Evolutionary conservation across 2,888 invertebrate species (phyloP), one percentile per base, ranked within the genome.

Genomic region (Odontocolon sp.): DNA sequence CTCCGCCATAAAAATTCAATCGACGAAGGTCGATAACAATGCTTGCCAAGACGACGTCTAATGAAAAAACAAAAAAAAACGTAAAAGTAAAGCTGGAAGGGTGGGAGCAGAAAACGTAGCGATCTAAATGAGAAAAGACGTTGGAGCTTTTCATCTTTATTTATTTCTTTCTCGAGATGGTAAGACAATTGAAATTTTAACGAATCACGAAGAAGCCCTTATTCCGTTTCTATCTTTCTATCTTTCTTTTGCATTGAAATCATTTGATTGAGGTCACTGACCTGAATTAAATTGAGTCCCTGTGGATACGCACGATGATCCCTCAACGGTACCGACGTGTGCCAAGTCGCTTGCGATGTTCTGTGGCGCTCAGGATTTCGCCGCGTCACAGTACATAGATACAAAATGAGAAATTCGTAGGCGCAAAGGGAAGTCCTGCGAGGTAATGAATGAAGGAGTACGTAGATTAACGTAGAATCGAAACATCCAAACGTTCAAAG

Each of bases 161-260:
- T n/a, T 14, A 3, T 40, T 40, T 45, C 45, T 63, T 26, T 33
- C 52, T 56, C 18, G 28, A 38, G 28, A 14, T 28, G 45, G 33
- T 63, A 26, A 54, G 56, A 26, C 33, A 54, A 54, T 54, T 31
- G 54, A 4, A 36, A 21, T 42, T 18, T 54, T 33, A 14, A 54
- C 54, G 54, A 33, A 21, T 54, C 21, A 9, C 28, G 18, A 54
- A 33, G 33, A 33, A 31, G 6, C 31, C 18, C 18, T 54, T 54
- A 18, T 26, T 9, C 18, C 21, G 18, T 54, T 33, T 33, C 2
- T 16, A 28, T 52, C 26, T 6, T 2, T 52, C 50, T n/a, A n/a
- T 52, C 50, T 6, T 11, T 26, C 28, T 14, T 16, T 4, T 6
- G 3, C 28, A 16, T 9, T 52, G 50, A 52, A 26, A 26, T 9